phyloP scores from a whole-genome alignment of 2,888 invertebrate genomes.

The Drosophila melanosoma region DNA sequence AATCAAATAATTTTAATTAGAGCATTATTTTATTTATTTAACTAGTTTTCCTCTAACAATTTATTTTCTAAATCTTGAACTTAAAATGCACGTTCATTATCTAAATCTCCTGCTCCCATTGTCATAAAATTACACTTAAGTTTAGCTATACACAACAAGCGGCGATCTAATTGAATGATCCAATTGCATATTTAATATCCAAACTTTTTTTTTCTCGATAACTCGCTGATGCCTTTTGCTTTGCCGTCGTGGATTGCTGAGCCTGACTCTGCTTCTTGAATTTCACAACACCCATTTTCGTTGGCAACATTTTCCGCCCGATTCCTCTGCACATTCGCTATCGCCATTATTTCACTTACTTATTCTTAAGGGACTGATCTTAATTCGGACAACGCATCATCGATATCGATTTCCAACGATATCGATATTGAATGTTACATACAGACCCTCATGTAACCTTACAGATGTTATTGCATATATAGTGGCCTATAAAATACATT shows the following conservation, averaged over 20 bases:
- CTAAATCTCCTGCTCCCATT: background rate
- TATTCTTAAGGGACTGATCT: background rate
- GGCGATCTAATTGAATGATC: background rate
- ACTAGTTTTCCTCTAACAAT: background rate
- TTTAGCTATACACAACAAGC: background rate
- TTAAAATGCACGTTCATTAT: background rate
- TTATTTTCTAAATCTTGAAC: background rate
- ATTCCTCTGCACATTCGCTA: background rate
- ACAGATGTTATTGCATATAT: background rate
- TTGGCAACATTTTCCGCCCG: background rate
- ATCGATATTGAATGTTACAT: background rate
- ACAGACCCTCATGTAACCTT: background rate
- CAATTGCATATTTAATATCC: background rate
- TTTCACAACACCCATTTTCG: background rate
- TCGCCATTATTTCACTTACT: background rate
- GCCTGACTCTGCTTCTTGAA: background rate
- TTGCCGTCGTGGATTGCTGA: background rate
- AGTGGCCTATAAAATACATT: background rate
- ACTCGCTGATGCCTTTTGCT: background rate
- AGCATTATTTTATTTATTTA: background rate
- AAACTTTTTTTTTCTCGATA: background rate
- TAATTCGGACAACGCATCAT: background rate
- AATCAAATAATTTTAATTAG: background rate
- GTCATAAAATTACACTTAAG: too few species aligned
- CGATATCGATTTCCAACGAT: background rate